These are phyloP conservation scores for Marisa cornuarietis DNA, from an alignment of 1,140 invertebrate genomes.

Conservation along the genomic window DNA sequence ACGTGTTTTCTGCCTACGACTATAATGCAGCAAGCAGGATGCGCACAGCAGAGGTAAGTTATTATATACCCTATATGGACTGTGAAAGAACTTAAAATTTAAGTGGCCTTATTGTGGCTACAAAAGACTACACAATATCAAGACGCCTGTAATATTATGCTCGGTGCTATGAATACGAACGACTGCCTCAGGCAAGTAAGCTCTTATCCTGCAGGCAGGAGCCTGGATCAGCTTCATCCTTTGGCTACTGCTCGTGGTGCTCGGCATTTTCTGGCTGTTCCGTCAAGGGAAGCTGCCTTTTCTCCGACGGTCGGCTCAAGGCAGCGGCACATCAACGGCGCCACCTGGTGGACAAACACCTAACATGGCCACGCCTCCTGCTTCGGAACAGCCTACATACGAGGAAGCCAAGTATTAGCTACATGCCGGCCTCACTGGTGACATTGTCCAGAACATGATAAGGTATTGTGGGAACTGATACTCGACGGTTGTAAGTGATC, in stretches of 20 bases:
- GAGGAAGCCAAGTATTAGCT: too few relatives aligned
- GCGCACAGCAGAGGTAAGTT: neutral
- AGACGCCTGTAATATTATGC: too few relatives aligned
- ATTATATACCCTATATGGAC: neutral
- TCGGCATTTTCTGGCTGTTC: slow-evolving; percentile 20
- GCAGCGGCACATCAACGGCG: neutral
- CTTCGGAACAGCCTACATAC: slow-evolving; percentile 1
- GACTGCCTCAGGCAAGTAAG: too few relatives aligned
- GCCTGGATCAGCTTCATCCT: slow-evolving; percentile 21
- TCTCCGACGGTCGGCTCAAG: neutral
- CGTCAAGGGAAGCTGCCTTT: slow-evolving; percentile 22
- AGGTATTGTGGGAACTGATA: too few relatives aligned
- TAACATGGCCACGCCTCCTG: slow-evolving; percentile 7
- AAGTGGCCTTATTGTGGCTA: too few relatives aligned
- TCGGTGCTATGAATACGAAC: neutral
- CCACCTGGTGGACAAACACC: neutral
- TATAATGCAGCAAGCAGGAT: neutral
- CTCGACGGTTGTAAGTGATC: too few relatives aligned
- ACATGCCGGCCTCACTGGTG: too few relatives aligned
- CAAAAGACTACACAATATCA: too few relatives aligned
- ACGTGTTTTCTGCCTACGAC: neutral
- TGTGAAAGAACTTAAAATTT: too few relatives aligned
- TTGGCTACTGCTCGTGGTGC: slow-evolving; percentile 13
- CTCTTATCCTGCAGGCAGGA: neutral
- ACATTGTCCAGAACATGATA: too few relatives aligned